Percentiles rank a stretch among this genome's conserved stretches.
Conservation (phyloP, 2,113 vertebrate species). For the Greenwoodochromis staneri region DNA sequence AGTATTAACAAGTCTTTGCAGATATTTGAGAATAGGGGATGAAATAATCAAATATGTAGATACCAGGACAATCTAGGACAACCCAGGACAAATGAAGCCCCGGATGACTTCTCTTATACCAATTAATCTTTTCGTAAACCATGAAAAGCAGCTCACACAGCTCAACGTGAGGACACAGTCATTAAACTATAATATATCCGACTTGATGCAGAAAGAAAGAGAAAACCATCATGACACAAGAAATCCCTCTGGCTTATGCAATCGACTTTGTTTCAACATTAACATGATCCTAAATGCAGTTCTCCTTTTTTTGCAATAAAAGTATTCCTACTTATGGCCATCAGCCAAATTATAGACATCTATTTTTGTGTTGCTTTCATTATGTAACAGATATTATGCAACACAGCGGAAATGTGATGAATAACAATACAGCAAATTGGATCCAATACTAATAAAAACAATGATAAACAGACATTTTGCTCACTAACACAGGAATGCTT, state of each 20-base stretch:
- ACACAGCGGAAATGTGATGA: not conserved
- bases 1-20: not conserved
- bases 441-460: not conserved
- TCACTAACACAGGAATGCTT: not conserved
- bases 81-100: not conserved
- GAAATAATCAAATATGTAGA: not conserved
- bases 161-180: not conserved
- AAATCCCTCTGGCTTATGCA: not conserved
- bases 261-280: not conserved
- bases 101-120: not conserved
- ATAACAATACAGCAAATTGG: not conserved
- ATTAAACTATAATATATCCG: slow-evolving; percentile 1
- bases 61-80: not conserved
- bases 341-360: slow-evolving; percentile 13
- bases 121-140: not conserved
- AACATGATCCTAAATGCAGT: not conserved
- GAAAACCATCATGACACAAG: not conserved
- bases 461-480: not conserved
- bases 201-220: not conserved
- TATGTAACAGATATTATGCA: slow-evolving; percentile 41
- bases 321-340: not conserved
- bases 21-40: not conserved
- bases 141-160: not conserved
- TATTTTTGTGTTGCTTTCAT: slow-evolving; percentile 33
- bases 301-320: not conserved